Percentiles rank a stretch among this genome's conserved stretches.
Conservation (phyloP, 2,113 vertebrate species). For the Tursiops truncatus region DNA sequence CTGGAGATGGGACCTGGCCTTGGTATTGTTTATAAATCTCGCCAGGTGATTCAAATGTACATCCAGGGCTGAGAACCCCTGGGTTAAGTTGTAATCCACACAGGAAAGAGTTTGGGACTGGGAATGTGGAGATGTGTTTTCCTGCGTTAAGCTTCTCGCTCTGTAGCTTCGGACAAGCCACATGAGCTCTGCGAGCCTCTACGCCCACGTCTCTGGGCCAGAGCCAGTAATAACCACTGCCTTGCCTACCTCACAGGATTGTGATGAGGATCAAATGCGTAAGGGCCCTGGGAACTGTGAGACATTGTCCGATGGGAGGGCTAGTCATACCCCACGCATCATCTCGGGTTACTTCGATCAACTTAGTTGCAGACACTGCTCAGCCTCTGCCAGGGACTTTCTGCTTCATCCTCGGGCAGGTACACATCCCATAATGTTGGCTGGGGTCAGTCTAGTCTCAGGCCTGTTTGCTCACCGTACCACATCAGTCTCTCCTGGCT, state of each 20-base stretch:
- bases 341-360: slow-evolving; percentile 13
- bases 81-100: not conserved
- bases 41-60: not conserved
- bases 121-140: not conserved
- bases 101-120: not conserved
- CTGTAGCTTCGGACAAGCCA: not conserved
- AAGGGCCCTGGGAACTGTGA: slow-evolving; percentile 66
- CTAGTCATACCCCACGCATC: not conserved
- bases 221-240: slow-evolving; percentile 35
- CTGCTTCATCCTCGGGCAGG: not conserved
- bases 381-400: slow-evolving; percentile 54
- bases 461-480: not conserved
- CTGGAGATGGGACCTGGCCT: not conserved
- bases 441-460: not conserved
- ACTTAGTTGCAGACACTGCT: not conserved
- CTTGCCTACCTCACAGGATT: slow-evolving; percentile 59
- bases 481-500: not conserved
- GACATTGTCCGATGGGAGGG: not conserved
- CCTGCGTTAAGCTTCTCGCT: not conserved
- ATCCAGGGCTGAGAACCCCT: not conserved
- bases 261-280: slow-evolving; percentile 53
- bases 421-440: fast-evolving
- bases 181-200: slow-evolving; percentile 10
- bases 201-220: not conserved
- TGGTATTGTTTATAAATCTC: not conserved